phyloP scores from a whole-genome alignment of 37 sponge, comb jelly and placozoan genomes.

The Spongilla lacustris region DNA sequence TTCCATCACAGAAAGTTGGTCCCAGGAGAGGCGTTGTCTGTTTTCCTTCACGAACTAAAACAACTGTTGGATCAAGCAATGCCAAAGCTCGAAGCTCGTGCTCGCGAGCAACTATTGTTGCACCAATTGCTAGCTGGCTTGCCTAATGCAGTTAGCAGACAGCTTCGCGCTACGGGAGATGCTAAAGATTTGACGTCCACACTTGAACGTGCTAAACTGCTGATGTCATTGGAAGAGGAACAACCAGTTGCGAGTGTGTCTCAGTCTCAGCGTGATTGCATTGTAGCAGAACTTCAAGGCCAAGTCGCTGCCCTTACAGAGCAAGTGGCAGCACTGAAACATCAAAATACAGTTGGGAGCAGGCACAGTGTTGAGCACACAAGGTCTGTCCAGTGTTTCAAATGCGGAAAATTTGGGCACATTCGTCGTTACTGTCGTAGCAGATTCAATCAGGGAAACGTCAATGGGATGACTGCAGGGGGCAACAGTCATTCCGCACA shows the following conservation, averaged over 20 bases:
- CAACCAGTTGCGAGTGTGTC: neutral
- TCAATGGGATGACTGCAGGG: constrained; percentile 24
- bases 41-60: constrained; percentile 52
- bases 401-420: constrained; percentile 24
- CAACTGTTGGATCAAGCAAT: constrained; percentile 59
- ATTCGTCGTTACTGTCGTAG: constrained; percentile 14
- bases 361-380: too few relatives aligned
- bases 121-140: constrained; percentile 57
- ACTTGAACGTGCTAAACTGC: constrained; percentile 23
- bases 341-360: too few relatives aligned
- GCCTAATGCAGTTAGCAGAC: constrained; percentile 15
- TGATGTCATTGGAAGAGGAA: constrained; percentile 21
- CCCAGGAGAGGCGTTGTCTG: constrained; percentile 35
- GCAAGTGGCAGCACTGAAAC: constrained; percentile 30
- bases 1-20: constrained; percentile 42
- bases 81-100: constrained; percentile 41
- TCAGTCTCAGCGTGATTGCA: too few relatives aligned
- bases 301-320: constrained; percentile 30
- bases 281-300: constrained; percentile 8
- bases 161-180: constrained; percentile 38
- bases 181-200: constrained; percentile 6
- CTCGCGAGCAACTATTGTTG: constrained; percentile 35
- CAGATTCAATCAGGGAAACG: constrained; percentile 47
- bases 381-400: too few relatives aligned
- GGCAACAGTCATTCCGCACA: constrained; percentile 32